Percentiles rank a stretch among this genome's conserved stretches.
Evolutionary conservation across 2,113 vertebrate species (phyloP).

Genomic region (Zeus faber): DNA sequence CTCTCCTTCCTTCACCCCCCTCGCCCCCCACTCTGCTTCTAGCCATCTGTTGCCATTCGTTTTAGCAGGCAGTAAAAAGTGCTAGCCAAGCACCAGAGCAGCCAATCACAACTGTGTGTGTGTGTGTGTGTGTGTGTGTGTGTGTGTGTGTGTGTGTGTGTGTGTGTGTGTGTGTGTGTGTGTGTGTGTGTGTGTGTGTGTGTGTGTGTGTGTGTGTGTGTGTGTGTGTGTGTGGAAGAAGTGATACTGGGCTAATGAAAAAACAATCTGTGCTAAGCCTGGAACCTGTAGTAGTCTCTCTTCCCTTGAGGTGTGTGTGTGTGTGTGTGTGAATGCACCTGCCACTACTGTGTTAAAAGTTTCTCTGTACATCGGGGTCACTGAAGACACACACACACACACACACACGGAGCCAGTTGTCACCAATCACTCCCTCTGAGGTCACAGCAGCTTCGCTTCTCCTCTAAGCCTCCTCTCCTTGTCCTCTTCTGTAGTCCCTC

Average conservation of each 20-base stretch:
- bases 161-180: too few species aligned
- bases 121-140: too few species aligned
- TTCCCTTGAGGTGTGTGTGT: background rate
- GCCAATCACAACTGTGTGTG: constrained; percentile 45
- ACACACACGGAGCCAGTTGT: constrained; percentile 36
- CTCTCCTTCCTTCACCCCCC: background rate
- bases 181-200: too few species aligned
- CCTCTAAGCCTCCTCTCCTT: background rate
- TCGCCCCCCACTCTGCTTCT: background rate
- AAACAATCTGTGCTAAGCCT: constrained; percentile 24
- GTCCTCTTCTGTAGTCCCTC: constrained; percentile 8
- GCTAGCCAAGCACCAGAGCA: constrained; percentile 36
- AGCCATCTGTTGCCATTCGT: constrained; percentile 60
- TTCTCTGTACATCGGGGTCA: too few species aligned
- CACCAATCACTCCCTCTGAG: constrained; percentile 30
- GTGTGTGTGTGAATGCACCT: constrained; percentile 10
- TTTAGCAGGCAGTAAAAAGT: constrained; percentile 49
- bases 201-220: too few species aligned
- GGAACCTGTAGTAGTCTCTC: background rate
- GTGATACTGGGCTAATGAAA: constrained; percentile 17
- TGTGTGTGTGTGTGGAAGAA: too few species aligned
- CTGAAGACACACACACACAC: constrained; percentile 24
- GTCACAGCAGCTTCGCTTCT: constrained; percentile 8
- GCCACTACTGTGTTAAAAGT: too few species aligned
- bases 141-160: too few species aligned